A percentile compares a stretch with the other conserved stretches of the same genome.
phyloP scores from a whole-genome alignment of 37 sponge, comb jelly and placozoan species.

The Chondrosia reniformis region DNA sequence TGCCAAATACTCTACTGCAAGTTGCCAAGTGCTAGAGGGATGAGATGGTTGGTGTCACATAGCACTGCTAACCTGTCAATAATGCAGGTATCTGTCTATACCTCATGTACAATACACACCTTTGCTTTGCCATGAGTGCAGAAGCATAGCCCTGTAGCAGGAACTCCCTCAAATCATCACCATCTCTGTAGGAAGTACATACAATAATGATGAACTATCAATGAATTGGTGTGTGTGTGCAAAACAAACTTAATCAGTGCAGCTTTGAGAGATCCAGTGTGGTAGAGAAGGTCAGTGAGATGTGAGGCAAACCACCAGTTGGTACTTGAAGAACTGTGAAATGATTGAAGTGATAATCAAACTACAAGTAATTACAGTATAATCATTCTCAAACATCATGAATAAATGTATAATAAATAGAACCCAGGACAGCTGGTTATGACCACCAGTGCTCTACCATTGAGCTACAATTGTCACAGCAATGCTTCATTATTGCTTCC shows the following conservation, averaged over 20 bases:
- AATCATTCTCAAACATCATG: not conserved
- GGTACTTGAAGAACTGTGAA: conserved; percentile 39
- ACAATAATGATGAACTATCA: not conserved
- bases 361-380: too few species aligned
- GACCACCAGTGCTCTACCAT: too few species aligned
- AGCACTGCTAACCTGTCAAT: not conserved
- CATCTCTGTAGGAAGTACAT: conserved; percentile 35
- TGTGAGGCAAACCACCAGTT: conserved; percentile 86
- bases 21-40: conserved; percentile 62
- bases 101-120: conserved; percentile 20
- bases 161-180: conserved; percentile 52
- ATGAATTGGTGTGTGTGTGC: not conserved
- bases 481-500: too few species aligned
- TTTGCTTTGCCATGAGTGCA: conserved; percentile 37
- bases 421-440: too few species aligned
- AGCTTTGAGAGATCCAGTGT: conserved; percentile 38
- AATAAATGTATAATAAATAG: not conserved
- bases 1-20: conserved; percentile 62
- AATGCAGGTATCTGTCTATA: not conserved
- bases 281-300: conserved; percentile 57
- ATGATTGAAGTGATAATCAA: not conserved
- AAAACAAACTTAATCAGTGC: conserved; percentile 39
- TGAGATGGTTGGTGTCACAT: not conserved
- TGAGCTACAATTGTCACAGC: too few species aligned
- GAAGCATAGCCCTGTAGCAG: conserved; percentile 66